Evolutionary conservation across 2,797 vertebrate genomes (phyloP).

Genomic region (Molossus alvarezi): DNA sequence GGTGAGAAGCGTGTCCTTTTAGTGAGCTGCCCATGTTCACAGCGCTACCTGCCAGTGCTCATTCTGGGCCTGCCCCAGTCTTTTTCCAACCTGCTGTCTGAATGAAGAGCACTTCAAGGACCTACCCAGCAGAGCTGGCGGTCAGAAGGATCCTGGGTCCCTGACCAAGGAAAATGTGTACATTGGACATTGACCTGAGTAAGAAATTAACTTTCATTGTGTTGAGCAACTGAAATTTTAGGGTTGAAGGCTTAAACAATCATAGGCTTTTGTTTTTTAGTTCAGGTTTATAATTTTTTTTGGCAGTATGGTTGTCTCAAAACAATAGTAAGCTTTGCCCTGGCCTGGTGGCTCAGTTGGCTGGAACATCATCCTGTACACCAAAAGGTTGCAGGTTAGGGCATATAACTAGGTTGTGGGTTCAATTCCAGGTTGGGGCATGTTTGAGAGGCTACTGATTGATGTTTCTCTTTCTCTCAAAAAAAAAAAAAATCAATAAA

Average conservation of each 20-base stretch:
- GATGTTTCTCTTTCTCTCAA: too few relatives aligned
- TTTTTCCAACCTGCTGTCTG: background rate
- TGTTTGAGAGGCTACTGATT: too few relatives aligned
- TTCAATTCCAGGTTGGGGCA: too few relatives aligned
- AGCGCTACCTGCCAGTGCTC: background rate
- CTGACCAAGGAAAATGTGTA: background rate
- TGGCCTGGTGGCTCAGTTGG: too few relatives aligned
- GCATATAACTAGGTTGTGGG: too few relatives aligned
- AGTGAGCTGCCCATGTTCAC: background rate
- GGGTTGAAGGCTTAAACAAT: background rate
- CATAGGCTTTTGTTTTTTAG: background rate
- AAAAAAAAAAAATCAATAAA: background rate
- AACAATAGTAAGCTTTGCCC: background rate
- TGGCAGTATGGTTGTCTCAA: background rate
- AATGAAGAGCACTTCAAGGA: background rate
- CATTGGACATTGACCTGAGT: background rate
- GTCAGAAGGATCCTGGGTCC: background rate
- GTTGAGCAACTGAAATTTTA: background rate
- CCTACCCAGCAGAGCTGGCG: background rate
- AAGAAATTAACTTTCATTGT: background rate
- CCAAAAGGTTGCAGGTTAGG: too few relatives aligned
- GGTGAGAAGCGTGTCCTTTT: background rate
- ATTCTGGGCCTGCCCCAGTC: too few relatives aligned
- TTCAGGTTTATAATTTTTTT: conserved; percentile 7
- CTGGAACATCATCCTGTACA: too few relatives aligned